phyloP scores from a whole-genome alignment of 2,113 vertebrate species.

The Cariama cristata region DNA sequence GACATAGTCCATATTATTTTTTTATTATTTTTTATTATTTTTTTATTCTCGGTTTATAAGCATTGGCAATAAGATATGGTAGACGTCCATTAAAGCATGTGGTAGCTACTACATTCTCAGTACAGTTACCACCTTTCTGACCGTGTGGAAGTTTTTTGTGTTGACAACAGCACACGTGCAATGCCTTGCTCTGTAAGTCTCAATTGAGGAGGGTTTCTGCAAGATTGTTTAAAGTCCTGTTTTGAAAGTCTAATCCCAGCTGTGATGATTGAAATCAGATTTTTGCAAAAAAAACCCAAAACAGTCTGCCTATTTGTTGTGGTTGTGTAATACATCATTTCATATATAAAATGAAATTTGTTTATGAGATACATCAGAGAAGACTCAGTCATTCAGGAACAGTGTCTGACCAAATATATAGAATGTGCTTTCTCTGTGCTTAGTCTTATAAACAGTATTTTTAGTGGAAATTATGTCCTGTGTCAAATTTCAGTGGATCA shows the following conservation, averaged over 20 bases:
- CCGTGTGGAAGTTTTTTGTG: not conserved
- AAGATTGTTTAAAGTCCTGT: not conserved
- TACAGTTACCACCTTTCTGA: not conserved
- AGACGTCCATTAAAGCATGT: not conserved
- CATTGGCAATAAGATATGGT: not conserved
- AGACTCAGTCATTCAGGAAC: not conserved
- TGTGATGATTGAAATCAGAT: not conserved
- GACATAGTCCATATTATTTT: not conserved
- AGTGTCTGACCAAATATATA: not conserved
- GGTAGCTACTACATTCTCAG: not conserved
- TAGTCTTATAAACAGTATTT: not conserved
- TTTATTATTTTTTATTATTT: not conserved
- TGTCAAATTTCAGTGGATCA: not conserved
- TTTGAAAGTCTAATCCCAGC: not conserved
- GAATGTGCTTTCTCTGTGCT: not conserved
- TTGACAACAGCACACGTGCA: not conserved
- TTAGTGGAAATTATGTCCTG: not conserved
- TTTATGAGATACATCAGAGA: not conserved
- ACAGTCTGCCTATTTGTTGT: not conserved
- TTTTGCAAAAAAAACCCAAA: not conserved
- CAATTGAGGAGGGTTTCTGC: accelerated
- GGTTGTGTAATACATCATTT: not conserved
- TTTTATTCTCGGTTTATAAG: not conserved
- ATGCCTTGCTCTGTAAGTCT: not conserved
- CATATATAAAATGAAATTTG: not conserved